Evolutionary conservation across 2,797 vertebrate species (phyloP), one percentile per base, ranked within the genome.

Genomic region (Poeciliopsis paucimaculata): DNA sequence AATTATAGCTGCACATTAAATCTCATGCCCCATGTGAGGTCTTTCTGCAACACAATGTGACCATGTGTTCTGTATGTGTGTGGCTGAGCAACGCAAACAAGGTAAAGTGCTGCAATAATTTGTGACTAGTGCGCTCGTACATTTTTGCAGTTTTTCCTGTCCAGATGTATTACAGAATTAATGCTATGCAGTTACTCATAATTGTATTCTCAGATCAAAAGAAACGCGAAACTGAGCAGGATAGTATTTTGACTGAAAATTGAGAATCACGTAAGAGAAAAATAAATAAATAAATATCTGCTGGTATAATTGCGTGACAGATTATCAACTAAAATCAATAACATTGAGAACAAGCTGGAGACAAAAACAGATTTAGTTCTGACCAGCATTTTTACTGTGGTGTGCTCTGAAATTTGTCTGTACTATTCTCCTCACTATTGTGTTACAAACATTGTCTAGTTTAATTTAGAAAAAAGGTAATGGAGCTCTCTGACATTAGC

Each of bases 21-120:
- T 88, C 85, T 89, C 60, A 36, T 46, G 62, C 45, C 23, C 74
- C 47, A 71, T 86, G 75, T 89, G 87, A 84, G 81, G 89, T 91
- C 91, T 64, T 43, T 62, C 74, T 80, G 78, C 64, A 70, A 68
- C 72, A 83, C 77, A 23, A 34, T 11, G 64, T 77, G 57, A 76
- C 39, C 77, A 83, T 78, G 62, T 85, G 84, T 77, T 76, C 72
- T 73, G 12, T 77, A 11, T 60, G 47, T 76, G 62, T 78, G 51
- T 70, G 72, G 51, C 36, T 66, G 41, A 66, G 60, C 72, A 60
- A 72, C 43, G 68, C 49, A 76, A 72, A 75, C 72, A 71, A 77
- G 47, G 46, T 80, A 80, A 86, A 83, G 84, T 2, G 79, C 4
- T 73, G 64, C 74, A 75, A 57, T 18, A 39, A 46, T 60, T 23